Evolutionary conservation across 2,113 vertebrate genomes (phyloP).

Genomic region (Microcebus griseorufus): DNA sequence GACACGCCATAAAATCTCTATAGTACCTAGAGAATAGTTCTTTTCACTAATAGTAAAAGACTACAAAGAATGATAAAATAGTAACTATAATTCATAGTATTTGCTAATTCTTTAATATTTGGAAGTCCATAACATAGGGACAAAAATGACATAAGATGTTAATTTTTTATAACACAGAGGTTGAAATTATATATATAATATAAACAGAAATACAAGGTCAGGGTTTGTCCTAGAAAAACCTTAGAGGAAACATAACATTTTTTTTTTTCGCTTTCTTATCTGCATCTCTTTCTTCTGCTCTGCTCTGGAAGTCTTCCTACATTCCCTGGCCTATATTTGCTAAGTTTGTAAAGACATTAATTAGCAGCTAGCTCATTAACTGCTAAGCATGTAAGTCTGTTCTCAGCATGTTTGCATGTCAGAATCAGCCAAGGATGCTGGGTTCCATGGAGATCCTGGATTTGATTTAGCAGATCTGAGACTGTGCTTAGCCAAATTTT

Average conservation of each 20-base stretch:
- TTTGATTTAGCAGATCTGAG: background rate
- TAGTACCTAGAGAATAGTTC: background rate
- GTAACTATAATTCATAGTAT: background rate
- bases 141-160: background rate
- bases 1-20: background rate
- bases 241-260: background rate
- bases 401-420: background rate
- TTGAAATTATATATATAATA: background rate
- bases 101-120: background rate
- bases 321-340: background rate
- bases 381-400: background rate
- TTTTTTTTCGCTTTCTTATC: background rate
- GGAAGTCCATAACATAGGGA: background rate
- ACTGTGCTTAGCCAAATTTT: background rate
- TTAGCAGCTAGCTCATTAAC: background rate
- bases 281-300: background rate
- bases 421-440: background rate
- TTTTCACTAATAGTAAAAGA: conserved; percentile 12
- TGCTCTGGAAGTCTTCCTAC: background rate
- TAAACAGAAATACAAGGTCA: background rate
- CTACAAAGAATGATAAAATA: background rate
- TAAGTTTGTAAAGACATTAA: background rate
- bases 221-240: background rate
- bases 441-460: background rate
- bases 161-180: background rate